A percentile compares a stretch with the other conserved stretches of the same genome.
phyloP scores from a whole-genome alignment of 2,797 vertebrate genomes.

The Coendou prehensilis region DNA sequence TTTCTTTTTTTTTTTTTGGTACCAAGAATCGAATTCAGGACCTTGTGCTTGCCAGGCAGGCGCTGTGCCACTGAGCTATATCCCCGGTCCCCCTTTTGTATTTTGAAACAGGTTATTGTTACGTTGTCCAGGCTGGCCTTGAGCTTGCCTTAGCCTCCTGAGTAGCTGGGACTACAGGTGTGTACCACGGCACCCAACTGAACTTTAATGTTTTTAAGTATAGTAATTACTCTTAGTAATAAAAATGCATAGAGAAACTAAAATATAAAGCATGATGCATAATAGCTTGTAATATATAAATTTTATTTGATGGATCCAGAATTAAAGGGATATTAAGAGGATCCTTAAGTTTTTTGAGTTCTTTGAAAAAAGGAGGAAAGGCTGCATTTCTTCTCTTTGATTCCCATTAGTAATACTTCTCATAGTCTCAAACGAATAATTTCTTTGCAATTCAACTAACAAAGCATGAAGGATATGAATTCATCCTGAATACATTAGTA shows the following conservation, averaged over 20 bases:
- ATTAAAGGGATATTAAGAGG: constrained; percentile 47
- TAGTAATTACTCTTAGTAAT: constrained; percentile 10
- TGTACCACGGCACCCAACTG: no score
- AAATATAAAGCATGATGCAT: background rate
- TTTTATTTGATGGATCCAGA: constrained; percentile 28
- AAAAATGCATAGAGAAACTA: constrained; percentile 36
- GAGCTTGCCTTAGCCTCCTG: background rate
- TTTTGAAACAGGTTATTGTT: background rate
- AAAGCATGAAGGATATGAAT: background rate
- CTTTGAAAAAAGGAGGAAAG: background rate
- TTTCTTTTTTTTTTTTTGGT: no score
- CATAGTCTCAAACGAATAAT: background rate
- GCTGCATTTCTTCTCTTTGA: constrained; percentile 5
- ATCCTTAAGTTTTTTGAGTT: background rate
- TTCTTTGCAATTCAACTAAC: constrained; percentile 42
- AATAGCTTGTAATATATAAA: background rate
- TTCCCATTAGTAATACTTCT: constrained; percentile 1
- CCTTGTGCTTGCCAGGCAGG: no score
- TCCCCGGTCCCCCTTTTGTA: no score
- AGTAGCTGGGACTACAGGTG: background rate
- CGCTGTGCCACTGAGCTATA: no score
- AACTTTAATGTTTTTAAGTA: background rate
- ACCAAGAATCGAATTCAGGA: no score
- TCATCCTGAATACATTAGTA: background rate
- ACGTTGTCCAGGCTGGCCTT: no score